Conservation (phyloP, 2,113 vertebrate genomes). For the Pogona vitticeps region DNA sequence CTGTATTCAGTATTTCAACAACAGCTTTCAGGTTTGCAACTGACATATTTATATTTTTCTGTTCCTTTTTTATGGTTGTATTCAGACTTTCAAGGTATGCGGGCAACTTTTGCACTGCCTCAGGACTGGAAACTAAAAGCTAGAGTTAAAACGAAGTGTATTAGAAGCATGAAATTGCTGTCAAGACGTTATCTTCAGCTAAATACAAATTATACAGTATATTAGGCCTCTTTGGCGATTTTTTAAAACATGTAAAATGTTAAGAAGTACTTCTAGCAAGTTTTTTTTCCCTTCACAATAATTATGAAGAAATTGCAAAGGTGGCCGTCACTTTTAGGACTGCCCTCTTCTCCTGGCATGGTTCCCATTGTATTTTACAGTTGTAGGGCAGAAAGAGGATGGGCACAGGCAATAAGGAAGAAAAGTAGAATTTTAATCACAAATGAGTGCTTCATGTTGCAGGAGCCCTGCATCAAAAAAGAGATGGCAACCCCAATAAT, state of each 20-base stretch:
- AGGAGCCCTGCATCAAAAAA: background rate
- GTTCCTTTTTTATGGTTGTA: rapidly evolving
- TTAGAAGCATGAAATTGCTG: background rate
- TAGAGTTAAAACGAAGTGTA: slow-evolving; percentile 56
- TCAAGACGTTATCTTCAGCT: background rate
- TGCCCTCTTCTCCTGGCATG: background rate
- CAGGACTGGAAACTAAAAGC: slow-evolving; percentile 69
- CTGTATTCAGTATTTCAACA: slow-evolving; percentile 58
- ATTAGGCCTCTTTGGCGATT: too few species aligned
- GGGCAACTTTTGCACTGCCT: slow-evolving; percentile 40
- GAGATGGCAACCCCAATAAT: background rate
- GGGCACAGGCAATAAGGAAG: too few species aligned
- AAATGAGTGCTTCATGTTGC: too few species aligned
- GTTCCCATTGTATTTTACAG: background rate
- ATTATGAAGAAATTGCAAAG: too few species aligned
- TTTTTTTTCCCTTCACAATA: background rate
- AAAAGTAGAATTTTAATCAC: too few species aligned
- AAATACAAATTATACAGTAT: background rate
- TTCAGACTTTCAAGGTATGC: slow-evolving; percentile 58
- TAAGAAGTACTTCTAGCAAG: background rate
- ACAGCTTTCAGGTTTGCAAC: slow-evolving; percentile 66
- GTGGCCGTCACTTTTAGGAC: background rate
- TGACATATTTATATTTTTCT: slow-evolving; percentile 23
- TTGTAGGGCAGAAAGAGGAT: background rate
- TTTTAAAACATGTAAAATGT: background rate